A percentile compares a stretch with the other conserved stretches of the same genome.
Evolutionary conservation across 2,797 vertebrate genomes (phyloP).

Genomic region (Aplochiton taeniatus): DNA sequence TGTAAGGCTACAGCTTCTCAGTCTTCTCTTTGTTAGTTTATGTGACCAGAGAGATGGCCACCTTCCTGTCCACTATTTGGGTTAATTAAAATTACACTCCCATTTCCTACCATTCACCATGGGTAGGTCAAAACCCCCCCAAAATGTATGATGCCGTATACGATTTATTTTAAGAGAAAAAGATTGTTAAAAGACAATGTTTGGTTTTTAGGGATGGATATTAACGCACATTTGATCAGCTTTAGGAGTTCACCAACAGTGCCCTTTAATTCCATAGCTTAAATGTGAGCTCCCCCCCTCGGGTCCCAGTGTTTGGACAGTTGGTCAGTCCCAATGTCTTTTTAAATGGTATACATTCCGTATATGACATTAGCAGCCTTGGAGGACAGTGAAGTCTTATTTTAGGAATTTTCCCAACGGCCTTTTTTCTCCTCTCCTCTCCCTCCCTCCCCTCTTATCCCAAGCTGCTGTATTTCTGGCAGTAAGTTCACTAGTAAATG

Average conservation of each 20-base stretch:
- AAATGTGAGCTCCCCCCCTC: slow-evolving; percentile 20
- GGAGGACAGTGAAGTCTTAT: slow-evolving; percentile 18
- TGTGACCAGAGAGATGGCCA: slow-evolving; percentile 28
- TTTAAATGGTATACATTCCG: slow-evolving; percentile 48
- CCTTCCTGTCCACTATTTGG: slow-evolving; percentile 56
- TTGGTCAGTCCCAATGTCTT: slow-evolving; percentile 25
- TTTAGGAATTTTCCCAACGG: slow-evolving; percentile 19
- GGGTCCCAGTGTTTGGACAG: slow-evolving; percentile 19
- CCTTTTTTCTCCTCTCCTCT: slow-evolving; percentile 1
- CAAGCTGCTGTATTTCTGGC: slow-evolving; percentile 15
- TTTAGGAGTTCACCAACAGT: slow-evolving; percentile 10
- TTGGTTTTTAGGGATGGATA: neutral
- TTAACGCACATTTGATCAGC: neutral
- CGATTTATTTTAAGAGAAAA: too few relatives aligned
- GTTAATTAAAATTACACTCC: slow-evolving; percentile 35
- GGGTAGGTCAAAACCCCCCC: slow-evolving; percentile 24
- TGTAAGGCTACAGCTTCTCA: neutral
- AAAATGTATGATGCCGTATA: too few relatives aligned
- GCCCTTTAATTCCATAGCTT: slow-evolving; percentile 6
- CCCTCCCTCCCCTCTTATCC: neutral
- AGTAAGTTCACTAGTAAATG: slow-evolving; percentile 33
- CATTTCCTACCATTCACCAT: slow-evolving; percentile 58
- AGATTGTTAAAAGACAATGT: too few relatives aligned
- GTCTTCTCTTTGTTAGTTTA: neutral
- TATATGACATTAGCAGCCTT: slow-evolving; percentile 47